Base-by-base conservation (phyloP, 2,888 invertebrate species). In the Pinctada fucata region DNA sequence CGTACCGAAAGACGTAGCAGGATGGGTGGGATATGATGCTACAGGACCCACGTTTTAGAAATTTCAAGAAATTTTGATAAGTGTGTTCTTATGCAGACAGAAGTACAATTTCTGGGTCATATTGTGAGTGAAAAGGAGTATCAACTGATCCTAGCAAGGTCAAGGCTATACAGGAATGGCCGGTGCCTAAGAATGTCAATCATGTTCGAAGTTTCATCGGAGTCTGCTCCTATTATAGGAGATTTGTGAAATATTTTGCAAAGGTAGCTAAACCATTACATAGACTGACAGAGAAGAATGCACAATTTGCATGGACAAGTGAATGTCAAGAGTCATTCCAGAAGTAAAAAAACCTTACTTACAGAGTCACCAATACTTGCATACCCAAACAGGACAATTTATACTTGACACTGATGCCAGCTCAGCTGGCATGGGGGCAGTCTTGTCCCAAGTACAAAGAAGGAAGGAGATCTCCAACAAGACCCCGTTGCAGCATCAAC, bases 301-400 rank as follows among this genome's bases (percentile, higher is more conserved):
- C 31, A 45, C 6, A 75, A 73, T 76, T 75, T 63, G 63, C 47
- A 45, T 81, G 83, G 81, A 66, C 67, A 8, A 45, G 72, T 6
- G 64, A 79, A 6, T 75, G 75, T 72, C 58, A 80, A 16, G 67
- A 50, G 3, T 75, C 83, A 13, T 84, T 85, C 50, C n/a, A 76
- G 8, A n/a, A 48, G 5, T 66, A 82, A 48, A 79, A 84, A 64
- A n/a, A 51, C 4, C 31, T 31, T 31, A 31, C 31, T 84, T 2
- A 81, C 76, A 1, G 58, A 66, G 31, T 65, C 80, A 10, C 81
- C 80, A 10, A 64, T 81, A 50, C 72, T 84, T 6, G 77, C 75
- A 45, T 82, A 73, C 66, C 76, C 83, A 10, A 58, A 58, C 13
- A 13, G 13, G 13, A 3, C 73, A 73, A 31, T 31, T 31, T 31